Conservation (phyloP, 2,113 vertebrate species). For the Danio rerio region GRCz12tu NC_133188.1:38108501-38109000, state of each 20-base stretch:
- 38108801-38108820: background rate
- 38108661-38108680: conserved; percentile 25
- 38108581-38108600: conserved; percentile 59
- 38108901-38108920: too few species aligned
- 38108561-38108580: conserved; percentile 59
- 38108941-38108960: too few species aligned
- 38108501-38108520: conserved; percentile 33
- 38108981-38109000: too few species aligned
- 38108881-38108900: too few species aligned
- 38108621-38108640: conserved; percentile 50
- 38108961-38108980: too few species aligned
- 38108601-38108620: conserved; percentile 71
- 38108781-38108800: conserved; percentile 24
- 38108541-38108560: conserved; percentile 70
- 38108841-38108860: too few species aligned
- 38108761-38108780: conserved; percentile 27
- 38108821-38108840: too few species aligned
- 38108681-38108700: conserved; percentile 13
- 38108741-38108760: conserved; percentile 37
- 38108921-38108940: too few species aligned
- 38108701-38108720: conserved; percentile 27
- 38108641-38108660: conserved; percentile 59
- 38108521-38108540: conserved; percentile 59
- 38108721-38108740: conserved; percentile 51
- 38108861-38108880: too few species aligned